A percentile compares a stretch with the other conserved stretches of the same genome.
These are phyloP conservation scores for Idris sp. DNA, from an alignment of 1,140 invertebrate genomes.

Conservation along the genomic window DNA sequence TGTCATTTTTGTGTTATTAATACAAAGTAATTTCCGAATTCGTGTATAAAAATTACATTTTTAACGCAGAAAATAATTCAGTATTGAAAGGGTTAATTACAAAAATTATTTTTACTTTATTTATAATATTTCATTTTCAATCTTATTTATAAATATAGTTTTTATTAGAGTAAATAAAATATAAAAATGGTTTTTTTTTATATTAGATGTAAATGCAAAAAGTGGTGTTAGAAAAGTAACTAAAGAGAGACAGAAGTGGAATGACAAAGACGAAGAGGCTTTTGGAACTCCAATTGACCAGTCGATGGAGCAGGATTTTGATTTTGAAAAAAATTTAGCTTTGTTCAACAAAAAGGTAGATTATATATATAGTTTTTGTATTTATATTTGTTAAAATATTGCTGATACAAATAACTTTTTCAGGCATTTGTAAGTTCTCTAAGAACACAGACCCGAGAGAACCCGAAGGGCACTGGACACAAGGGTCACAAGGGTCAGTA, in stretches of 20 bases:
- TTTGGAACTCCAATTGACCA: slow-evolving; percentile 82
- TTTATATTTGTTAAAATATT: too few relatives aligned
- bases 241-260: slow-evolving; percentile 71
- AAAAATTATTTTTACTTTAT: too few relatives aligned
- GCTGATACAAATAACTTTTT: slow-evolving; percentile 15
- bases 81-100: too few relatives aligned
- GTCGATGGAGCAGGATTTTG: slow-evolving; percentile 87
- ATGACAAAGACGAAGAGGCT: slow-evolving; percentile 80
- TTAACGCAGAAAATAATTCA: too few relatives aligned
- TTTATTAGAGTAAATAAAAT: background rate
- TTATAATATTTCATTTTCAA: too few relatives aligned
- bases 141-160: background rate
- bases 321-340: slow-evolving; percentile 95
- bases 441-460: slow-evolving; percentile 82
- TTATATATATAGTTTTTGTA: too few relatives aligned
- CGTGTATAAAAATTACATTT: too few relatives aligned
- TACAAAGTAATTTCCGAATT: too few relatives aligned
- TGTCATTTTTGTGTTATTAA: too few relatives aligned
- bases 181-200: slow-evolving; percentile 14
- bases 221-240: slow-evolving; percentile 63
- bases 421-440: slow-evolving; percentile 81
- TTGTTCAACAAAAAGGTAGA: slow-evolving; percentile 91
- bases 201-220: slow-evolving; percentile 63
- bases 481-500: slow-evolving; percentile 68
- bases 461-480: slow-evolving; percentile 47